These are phyloP conservation scores for Heliothis subflexa DNA, from an alignment of 1,140 invertebrate species.

Conservation along the genomic window DNA sequence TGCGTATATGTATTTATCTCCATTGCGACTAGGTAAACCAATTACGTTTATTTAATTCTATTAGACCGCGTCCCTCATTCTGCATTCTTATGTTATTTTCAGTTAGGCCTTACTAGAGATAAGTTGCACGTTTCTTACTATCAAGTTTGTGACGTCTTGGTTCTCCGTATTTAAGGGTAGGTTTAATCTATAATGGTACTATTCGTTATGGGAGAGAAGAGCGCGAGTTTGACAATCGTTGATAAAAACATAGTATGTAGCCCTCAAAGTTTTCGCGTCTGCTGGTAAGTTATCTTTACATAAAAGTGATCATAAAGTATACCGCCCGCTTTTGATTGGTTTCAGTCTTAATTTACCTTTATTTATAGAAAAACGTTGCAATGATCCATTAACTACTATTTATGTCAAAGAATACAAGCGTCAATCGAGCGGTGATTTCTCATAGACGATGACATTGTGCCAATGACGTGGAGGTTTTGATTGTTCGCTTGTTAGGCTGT, in stretches of 20 bases:
- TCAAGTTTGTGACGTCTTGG: background rate
- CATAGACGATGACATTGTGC: constrained; percentile 43
- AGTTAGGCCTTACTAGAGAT: constrained; percentile 28
- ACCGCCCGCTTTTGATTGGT: background rate
- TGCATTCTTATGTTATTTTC: constrained; percentile 50
- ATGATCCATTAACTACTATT: constrained; percentile 16
- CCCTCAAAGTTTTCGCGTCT: constrained; percentile 54
- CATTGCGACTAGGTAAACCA: constrained; percentile 63
- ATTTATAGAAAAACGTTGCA: background rate
- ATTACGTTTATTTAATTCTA: constrained; percentile 69
- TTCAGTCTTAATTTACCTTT: background rate
- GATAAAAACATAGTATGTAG: constrained; percentile 41
- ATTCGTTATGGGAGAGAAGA: constrained; percentile 46
- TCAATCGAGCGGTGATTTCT: constrained; percentile 32
- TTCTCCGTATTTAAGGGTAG: background rate
- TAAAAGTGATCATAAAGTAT: background rate
- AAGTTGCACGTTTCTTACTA: background rate
- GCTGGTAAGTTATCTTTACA: constrained; percentile 55
- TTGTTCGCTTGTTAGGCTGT: constrained; percentile 59
- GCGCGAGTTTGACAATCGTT: constrained; percentile 51
- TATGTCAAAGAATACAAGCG: constrained; percentile 39
- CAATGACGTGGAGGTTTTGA: constrained; percentile 59
- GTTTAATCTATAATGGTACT: constrained; percentile 6
- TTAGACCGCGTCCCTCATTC: constrained; percentile 57
- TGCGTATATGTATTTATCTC: constrained; percentile 27